Base-by-base conservation (phyloP, 1,140 invertebrate genomes). In the Drosophila simulans region DNA sequence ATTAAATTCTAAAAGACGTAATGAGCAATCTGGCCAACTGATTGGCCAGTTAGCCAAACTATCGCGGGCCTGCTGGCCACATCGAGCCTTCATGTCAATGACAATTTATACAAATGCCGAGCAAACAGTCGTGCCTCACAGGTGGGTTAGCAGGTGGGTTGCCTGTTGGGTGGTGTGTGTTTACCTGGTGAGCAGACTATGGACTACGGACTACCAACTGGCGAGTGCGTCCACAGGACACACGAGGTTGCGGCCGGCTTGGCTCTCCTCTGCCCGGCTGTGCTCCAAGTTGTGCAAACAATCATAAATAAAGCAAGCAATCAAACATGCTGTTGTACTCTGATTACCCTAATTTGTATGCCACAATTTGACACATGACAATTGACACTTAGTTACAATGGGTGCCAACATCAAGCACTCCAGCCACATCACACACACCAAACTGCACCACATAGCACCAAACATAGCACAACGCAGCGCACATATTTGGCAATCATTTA, bases 281-380 rank as follows among this genome's bases (percentile, higher is more conserved):
- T 27, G 43, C 51, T 60, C 60, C 35, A 51, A 77, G 74, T 53
- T 77, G 74, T 52, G 74, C 73, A 77, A 77, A 77, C 74, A 77
- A 69, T 77, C 75, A 77, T 77, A 78, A 78, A 78, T 78, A 78
- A 78, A 77, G 75, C 75, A 78, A 78, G 76, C 76, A 78, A 78
- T 78, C 76, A 78, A 78, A 78, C 74, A 78, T 78, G 63, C 76
- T 78, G 76, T 77, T 78, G 75, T 59, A 54, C 74, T 55, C 76
- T 78, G 76, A 78, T 78, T 78, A 78, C 75, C 76, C 75, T 78
- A 78, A 78, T 78, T 78, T 70, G 76, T 78, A 77, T 78, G 74
- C 76, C 74, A 77, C 74, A 78, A 78, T 78, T 78, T 78, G 76
- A 78, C 76, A 78, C 76, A 78, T 78, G 75, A 78, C 76, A 78